Evolutionary conservation across 1,140 invertebrate genomes (phyloP).

Genomic region (Lerema accius): DNA sequence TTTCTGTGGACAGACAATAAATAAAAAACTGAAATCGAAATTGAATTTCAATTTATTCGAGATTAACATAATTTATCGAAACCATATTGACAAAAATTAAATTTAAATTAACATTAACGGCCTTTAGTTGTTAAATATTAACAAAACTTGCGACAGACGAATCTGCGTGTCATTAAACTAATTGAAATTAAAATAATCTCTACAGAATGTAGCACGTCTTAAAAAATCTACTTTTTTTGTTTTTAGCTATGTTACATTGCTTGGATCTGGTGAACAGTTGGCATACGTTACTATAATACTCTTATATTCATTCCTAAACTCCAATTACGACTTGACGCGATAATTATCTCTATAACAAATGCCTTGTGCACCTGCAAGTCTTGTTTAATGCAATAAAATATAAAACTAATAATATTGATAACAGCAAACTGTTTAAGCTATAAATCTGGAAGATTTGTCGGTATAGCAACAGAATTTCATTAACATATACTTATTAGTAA

Average conservation of each 20-base stretch:
- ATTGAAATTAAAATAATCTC: slow-evolving; percentile 4
- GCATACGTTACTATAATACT: too few relatives aligned
- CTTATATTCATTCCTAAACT: too few relatives aligned
- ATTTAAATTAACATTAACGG: slow-evolving; percentile 30
- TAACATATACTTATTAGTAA: too few relatives aligned
- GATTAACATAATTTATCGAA: slow-evolving; percentile 63
- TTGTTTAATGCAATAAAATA: too few relatives aligned
- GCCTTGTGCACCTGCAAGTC: too few relatives aligned
- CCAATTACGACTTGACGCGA: too few relatives aligned
- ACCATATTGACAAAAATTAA: slow-evolving; percentile 41
- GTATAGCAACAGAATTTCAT: too few relatives aligned
- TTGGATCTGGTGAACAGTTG: too few relatives aligned
- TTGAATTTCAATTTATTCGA: slow-evolving; percentile 64
- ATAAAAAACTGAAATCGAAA: slow-evolving; percentile 53
- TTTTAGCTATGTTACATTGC: slow-evolving; percentile 6
- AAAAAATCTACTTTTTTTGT: slow-evolving; percentile 48
- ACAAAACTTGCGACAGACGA: slow-evolving; percentile 35
- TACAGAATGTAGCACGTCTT: slow-evolving; percentile 30
- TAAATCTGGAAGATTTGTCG: too few relatives aligned
- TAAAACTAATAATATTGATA: too few relatives aligned
- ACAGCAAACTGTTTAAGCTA: too few relatives aligned
- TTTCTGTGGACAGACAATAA: slow-evolving; percentile 1
- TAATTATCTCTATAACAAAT: too few relatives aligned
- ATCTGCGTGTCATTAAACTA: slow-evolving; percentile 12
- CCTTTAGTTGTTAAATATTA: slow-evolving; percentile 43